phyloP scores from a whole-genome alignment of 2,797 vertebrate species.

The Sus cebifrons region DNA sequence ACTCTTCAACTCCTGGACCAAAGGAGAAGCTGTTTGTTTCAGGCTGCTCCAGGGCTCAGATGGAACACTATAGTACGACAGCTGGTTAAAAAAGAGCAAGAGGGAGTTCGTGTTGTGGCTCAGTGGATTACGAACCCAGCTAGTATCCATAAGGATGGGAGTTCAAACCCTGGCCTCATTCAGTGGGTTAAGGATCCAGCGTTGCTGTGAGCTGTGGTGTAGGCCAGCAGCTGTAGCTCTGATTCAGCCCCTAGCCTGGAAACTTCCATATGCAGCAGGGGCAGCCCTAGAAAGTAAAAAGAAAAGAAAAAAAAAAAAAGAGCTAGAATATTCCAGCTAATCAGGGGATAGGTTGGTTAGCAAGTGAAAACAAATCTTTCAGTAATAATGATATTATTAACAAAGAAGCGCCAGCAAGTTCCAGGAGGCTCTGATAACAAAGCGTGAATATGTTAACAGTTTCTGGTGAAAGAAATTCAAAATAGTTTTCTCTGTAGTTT shows the following conservation, averaged over 20 bases:
- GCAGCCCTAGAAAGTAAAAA: neutral
- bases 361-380: slow-evolving; percentile 46
- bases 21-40: slow-evolving; percentile 70
- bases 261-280: too few species aligned
- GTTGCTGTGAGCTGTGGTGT: too few species aligned
- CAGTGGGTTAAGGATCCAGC: too few species aligned
- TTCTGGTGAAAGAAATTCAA: slow-evolving; percentile 76
- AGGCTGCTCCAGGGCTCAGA: slow-evolving; percentile 52
- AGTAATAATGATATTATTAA: slow-evolving; percentile 37
- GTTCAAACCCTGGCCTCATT: too few species aligned
- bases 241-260: too few species aligned
- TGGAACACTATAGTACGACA: neutral
- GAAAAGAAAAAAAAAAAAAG: too few species aligned
- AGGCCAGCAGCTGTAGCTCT: too few species aligned
- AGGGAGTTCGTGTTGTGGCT: too few species aligned
- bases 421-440: slow-evolving; percentile 60
- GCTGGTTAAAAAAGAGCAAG: slow-evolving; percentile 61
- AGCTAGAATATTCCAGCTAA: slow-evolving; percentile 54
- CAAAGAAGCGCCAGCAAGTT: slow-evolving; percentile 63
- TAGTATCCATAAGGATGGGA: too few species aligned
- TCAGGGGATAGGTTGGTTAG: slow-evolving; percentile 43
- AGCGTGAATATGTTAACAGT: slow-evolving; percentile 55
- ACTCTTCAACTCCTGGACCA: slow-evolving; percentile 69
- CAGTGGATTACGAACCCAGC: too few species aligned
- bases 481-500: slow-evolving; percentile 71